phyloP scores from a whole-genome alignment of 2,888 invertebrate genomes.

The Tiliacea aurago region DNA sequence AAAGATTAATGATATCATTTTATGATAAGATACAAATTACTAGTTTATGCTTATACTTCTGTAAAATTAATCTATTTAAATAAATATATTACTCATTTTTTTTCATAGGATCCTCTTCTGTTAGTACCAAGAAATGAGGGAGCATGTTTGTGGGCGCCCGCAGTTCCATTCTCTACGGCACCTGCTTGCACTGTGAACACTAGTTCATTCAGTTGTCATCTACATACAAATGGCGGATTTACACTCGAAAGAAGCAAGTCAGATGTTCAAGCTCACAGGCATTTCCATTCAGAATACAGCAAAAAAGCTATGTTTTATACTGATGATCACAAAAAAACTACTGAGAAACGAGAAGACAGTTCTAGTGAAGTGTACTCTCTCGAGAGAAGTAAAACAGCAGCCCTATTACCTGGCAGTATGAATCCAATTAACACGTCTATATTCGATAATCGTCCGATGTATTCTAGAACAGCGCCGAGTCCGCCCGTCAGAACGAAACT shows the following conservation, averaged over 20 bases:
- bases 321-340: constrained; percentile 68
- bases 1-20: constrained; percentile 3
- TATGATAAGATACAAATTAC: constrained; percentile 16
- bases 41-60: background rate
- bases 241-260: constrained; percentile 87
- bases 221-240: constrained; percentile 84
- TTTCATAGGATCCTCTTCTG: constrained; percentile 89
- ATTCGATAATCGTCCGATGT: constrained; percentile 84
- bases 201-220: constrained; percentile 86
- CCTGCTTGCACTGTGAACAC: constrained; percentile 85
- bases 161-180: constrained; percentile 84
- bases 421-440: constrained; percentile 80
- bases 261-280: constrained; percentile 83
- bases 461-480: constrained; percentile 86
- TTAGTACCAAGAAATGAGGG: constrained; percentile 92
- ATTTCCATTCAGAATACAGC: constrained; percentile 74
- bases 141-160: constrained; percentile 87
- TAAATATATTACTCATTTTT: background rate
- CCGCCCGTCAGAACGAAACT: constrained; percentile 85
- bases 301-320: constrained; percentile 84
- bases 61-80: background rate
- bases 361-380: constrained; percentile 75
- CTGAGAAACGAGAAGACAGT: constrained; percentile 65
- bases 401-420: constrained; percentile 74
- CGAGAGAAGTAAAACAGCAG: constrained; percentile 86